Conservation (phyloP, 2,888 invertebrate species). For the Leistus spinibarbis region DNA sequence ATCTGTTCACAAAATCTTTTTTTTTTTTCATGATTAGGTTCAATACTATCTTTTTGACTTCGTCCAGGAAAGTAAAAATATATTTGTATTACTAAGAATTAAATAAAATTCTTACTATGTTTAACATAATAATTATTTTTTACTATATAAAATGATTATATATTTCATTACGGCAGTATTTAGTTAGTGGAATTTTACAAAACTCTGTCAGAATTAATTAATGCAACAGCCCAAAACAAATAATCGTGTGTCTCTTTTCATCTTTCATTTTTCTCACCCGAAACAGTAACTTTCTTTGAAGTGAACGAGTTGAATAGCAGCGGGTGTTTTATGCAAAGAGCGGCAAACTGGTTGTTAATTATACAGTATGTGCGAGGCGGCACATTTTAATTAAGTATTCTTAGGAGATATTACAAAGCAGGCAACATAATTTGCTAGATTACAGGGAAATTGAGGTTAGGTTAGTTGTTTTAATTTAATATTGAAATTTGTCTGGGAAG, state of each 20-base stretch:
- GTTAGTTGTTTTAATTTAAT: no score
- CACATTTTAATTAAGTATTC: constrained; percentile 2
- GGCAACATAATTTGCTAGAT: neutral
- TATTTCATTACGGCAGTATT: no score
- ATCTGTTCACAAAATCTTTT: no score
- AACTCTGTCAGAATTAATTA: constrained; percentile 2
- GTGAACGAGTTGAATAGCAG: neutral
- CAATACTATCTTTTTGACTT: no score
- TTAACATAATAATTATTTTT: no score
- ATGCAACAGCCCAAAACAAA: neutral
- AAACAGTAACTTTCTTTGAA: neutral
- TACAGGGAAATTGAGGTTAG: neutral
- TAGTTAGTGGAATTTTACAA: neutral
- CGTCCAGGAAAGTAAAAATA: no score
- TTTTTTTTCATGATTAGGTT: no score
- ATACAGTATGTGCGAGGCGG: neutral
- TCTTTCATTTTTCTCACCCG: neutral
- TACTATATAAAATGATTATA: no score
- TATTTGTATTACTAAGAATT: no score
- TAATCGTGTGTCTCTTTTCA: neutral
- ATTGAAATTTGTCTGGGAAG: no score
- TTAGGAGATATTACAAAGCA: neutral
- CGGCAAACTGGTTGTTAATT: constrained; percentile 6
- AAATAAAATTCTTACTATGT: no score
- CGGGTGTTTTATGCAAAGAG: neutral